Evolutionary conservation across 2,113 vertebrate genomes (phyloP).

Genomic region (Oryzias melastigma): DNA sequence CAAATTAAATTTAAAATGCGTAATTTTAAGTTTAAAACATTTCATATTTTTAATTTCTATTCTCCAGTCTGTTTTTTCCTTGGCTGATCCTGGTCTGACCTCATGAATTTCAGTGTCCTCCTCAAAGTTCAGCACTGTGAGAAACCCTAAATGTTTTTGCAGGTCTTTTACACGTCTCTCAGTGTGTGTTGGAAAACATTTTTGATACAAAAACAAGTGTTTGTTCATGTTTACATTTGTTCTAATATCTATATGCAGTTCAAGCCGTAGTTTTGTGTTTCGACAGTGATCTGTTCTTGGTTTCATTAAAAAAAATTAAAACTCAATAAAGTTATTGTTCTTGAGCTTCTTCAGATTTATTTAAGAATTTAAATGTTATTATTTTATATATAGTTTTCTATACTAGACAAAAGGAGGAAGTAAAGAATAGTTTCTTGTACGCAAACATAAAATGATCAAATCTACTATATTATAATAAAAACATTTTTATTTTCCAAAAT

Average conservation of each 20-base stretch:
- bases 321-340: not conserved
- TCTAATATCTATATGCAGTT: conserved; percentile 11
- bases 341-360: conserved; percentile 1
- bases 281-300: conserved; percentile 31
- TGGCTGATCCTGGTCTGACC: too few species aligned
- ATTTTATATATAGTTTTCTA: too few species aligned
- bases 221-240: conserved; percentile 14
- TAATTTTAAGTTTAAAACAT: too few species aligned
- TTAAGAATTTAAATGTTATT: not conserved
- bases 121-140: too few species aligned
- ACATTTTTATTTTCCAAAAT: not conserved
- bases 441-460: too few species aligned
- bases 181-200: conserved; percentile 19
- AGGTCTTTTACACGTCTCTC: conserved; percentile 12
- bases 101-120: too few species aligned
- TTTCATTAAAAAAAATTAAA: conserved; percentile 38
- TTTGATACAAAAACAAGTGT: conserved; percentile 25
- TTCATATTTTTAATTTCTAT: too few species aligned
- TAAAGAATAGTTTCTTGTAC: too few species aligned
- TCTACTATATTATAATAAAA: too few species aligned
- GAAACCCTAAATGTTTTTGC: not conserved
- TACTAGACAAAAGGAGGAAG: too few species aligned
- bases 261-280: conserved; percentile 34
- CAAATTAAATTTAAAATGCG: too few species aligned
- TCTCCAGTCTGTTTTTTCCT: too few species aligned